Evolutionary conservation across 2,888 invertebrate species (phyloP).

Genomic region (Zele albiditarsus): DNA sequence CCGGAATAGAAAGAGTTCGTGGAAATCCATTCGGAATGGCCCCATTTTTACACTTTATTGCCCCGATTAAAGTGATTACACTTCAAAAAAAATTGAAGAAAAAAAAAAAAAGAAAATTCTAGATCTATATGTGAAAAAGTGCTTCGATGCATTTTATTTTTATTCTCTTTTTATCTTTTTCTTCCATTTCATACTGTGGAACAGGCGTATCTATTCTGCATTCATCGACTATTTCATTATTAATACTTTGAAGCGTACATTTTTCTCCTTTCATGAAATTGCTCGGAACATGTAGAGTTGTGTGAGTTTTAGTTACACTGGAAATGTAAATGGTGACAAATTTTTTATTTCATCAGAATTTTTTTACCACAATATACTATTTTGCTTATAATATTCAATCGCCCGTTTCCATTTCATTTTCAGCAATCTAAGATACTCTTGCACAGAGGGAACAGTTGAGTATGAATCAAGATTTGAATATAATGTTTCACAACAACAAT

Average conservation of each 20-base stretch:
- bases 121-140: background rate
- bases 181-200: background rate
- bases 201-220: background rate
- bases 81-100: conserved; percentile 1
- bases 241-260: background rate
- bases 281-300: no score
- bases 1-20: conserved; percentile 18
- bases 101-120: background rate
- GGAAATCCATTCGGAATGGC: conserved; percentile 8
- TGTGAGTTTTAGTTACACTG: no score
- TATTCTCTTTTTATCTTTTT: background rate
- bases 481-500: no score
- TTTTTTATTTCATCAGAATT: no score
- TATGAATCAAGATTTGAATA: no score
- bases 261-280: no score
- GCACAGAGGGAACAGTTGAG: no score
- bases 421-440: no score
- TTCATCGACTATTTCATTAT: background rate
- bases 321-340: no score
- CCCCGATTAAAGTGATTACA: conserved; percentile 17
- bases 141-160: background rate
- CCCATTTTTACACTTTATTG: conserved; percentile 23
- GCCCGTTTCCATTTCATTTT: no score
- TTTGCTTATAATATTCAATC: no score
- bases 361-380: no score